These are phyloP conservation scores for Dascyllus trimaculatus DNA, from an alignment of 2,113 vertebrate species.

Conservation along the genomic window DNA sequence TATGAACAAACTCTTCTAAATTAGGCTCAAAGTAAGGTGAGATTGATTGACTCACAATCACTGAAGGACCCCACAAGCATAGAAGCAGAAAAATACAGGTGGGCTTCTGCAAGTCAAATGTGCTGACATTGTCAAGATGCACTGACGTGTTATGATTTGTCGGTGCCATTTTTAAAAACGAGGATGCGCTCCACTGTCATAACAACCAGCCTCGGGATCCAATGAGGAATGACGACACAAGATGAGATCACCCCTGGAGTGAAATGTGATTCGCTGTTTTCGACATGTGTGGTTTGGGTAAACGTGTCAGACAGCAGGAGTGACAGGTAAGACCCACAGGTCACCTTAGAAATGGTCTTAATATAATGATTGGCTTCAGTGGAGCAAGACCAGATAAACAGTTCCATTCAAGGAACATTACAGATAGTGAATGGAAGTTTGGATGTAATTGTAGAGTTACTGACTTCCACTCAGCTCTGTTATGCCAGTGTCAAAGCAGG, in stretches of 20 bases:
- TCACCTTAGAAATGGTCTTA: slow-evolving; percentile 66
- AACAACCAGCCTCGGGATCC: slow-evolving; percentile 61
- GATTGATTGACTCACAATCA: slow-evolving; percentile 33
- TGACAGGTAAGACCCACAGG: slow-evolving; percentile 73
- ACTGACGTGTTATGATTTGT: slow-evolving; percentile 75
- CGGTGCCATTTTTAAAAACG: slow-evolving; percentile 41
- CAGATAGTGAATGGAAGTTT: slow-evolving; percentile 73
- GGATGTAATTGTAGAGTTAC: slow-evolving; percentile 70
- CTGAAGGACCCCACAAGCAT: slow-evolving; percentile 13
- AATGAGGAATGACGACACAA: slow-evolving; percentile 53
- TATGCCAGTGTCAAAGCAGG: slow-evolving; percentile 55
- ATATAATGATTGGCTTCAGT: slow-evolving; percentile 77
- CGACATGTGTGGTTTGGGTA: slow-evolving; percentile 23
- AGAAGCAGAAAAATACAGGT: slow-evolving; percentile 16
- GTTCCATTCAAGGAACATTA: slow-evolving; percentile 67
- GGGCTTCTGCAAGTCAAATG: slow-evolving; percentile 45
- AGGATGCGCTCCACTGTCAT: slow-evolving; percentile 65
- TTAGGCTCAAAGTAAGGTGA: not conserved
- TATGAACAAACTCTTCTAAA: too few species aligned
- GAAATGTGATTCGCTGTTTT: slow-evolving; percentile 65
- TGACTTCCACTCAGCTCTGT: slow-evolving; percentile 60
- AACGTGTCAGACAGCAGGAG: slow-evolving; percentile 58
- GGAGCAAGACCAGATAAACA: slow-evolving; percentile 82
- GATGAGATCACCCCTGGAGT: slow-evolving; percentile 59
- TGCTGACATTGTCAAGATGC: slow-evolving; percentile 68